Base-by-base conservation (phyloP, 2,888 invertebrate genomes). In the Acanthacorydalis orientalis region DNA sequence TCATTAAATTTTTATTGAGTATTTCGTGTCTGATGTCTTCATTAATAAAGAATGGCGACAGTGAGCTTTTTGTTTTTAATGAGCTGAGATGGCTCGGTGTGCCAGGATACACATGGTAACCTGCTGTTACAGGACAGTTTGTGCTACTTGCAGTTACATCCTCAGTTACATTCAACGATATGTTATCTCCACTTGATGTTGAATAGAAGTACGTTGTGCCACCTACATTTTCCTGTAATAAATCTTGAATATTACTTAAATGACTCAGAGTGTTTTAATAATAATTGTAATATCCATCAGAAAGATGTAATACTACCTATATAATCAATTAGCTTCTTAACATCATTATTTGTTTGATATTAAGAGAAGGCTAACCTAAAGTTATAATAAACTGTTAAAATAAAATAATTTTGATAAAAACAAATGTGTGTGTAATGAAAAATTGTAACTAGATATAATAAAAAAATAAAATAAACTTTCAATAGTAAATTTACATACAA, bases 141-240 rank as follows among this genome's bases (percentile, higher is more conserved):
- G 57, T 50, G 16, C 38, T 37, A 3, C 39, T 49, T 47, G 56
- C 47, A 6, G 46, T 50, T 16, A 45, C 41, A 41, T 43, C 45
- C 4, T 47, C 51, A n/a, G 47, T 43, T 14, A 48, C 44, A 31
- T 48, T 50, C 45, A 50, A 50, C 42, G 50, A 50, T 44, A 51
- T 47, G 43, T 48, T 50, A 15, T 51, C 51, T 34, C 46, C 76
- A 50, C 72, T 66, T 41, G 65, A 68, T 51, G 82, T 77, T 35
- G 83, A 75, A 64, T 90, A 95, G 67, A 92, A 95, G 65, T 93
- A 95, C 44, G 93, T 93, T 12, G 93, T 93, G 31, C 93, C 93
- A 48, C 91, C 91, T 51, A 89, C 88, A 70, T 87, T 89, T 67
- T 89, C 89, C 79, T 89, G 70, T 47, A 67, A 68, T 57, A 53